Percentiles rank a stretch among this genome's conserved stretches.
Evolutionary conservation across 1,140 invertebrate species (phyloP).

Genomic region (Pseudoatta argentina): DNA sequence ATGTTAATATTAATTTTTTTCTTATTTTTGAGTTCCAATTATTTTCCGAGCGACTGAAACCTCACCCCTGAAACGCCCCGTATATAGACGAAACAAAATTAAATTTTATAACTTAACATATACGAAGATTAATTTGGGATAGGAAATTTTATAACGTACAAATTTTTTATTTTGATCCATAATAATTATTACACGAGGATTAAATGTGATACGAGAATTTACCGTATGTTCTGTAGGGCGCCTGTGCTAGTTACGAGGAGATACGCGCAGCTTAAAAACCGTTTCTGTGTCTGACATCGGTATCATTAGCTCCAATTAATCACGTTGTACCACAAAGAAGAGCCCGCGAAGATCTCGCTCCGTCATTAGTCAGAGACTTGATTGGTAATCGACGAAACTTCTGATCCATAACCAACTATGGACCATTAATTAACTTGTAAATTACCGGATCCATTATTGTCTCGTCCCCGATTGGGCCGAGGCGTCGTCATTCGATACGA

Average conservation of each 20-base stretch:
- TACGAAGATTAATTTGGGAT: neutral
- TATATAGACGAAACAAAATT: constrained; percentile 1
- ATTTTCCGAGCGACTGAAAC: too few species aligned
- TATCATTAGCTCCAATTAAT: constrained; percentile 75
- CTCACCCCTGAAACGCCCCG: too few species aligned
- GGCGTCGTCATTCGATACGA: neutral
- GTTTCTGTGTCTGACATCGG: constrained; percentile 67
- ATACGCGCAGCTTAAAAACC: constrained; percentile 44
- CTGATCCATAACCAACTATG: constrained; percentile 59
- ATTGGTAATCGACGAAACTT: constrained; percentile 73
- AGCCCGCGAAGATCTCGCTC: constrained; percentile 42
- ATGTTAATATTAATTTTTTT: too few species aligned
- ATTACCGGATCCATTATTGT: constrained; percentile 54
- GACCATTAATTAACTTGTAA: constrained; percentile 69
- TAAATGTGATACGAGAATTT: neutral
- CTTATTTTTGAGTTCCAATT: too few species aligned
- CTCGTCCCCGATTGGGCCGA: constrained; percentile 18
- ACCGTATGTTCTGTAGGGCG: constrained; percentile 10
- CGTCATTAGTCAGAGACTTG: constrained; percentile 68
- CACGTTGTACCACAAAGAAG: constrained; percentile 66
- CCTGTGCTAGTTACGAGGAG: constrained; percentile 3
- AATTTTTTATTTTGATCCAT: neutral
- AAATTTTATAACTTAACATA: neutral
- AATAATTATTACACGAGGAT: neutral
- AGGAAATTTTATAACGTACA: neutral